Percentiles rank a stretch among this genome's conserved stretches.
Conservation (phyloP, 2,113 vertebrate genomes). For the Trogon melanurus region DNA sequence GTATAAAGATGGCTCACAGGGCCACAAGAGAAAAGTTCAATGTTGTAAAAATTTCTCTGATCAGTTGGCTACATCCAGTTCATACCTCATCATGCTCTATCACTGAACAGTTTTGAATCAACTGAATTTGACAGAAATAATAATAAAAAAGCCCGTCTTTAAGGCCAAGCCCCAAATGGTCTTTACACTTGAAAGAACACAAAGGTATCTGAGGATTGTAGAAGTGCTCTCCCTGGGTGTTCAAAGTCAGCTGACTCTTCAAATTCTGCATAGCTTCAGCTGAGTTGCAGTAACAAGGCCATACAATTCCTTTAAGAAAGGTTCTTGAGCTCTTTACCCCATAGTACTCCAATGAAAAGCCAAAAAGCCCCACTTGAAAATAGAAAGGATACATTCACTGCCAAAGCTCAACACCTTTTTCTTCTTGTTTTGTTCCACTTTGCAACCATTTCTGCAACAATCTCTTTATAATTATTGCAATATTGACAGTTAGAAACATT, state of each 20-base stretch:
- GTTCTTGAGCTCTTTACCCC: background rate
- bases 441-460: background rate
- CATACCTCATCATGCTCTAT: background rate
- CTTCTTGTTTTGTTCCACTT: background rate
- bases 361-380: background rate
- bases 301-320: background rate
- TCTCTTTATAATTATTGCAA: background rate
- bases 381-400: accelerated
- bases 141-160: background rate
- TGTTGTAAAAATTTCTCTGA: background rate
- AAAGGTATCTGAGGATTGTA: background rate
- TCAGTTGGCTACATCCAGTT: background rate
- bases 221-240: background rate
- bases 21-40: background rate
- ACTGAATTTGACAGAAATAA: background rate
- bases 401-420: accelerated
- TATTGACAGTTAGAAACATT: background rate
- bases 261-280: background rate
- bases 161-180: background rate
- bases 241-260: background rate
- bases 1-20: background rate
- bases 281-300: background rate
- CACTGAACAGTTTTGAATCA: background rate
- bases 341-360: background rate
- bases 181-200: background rate